phyloP scores from a whole-genome alignment of 1,140 invertebrate species.

The Formica exsecta region DNA sequence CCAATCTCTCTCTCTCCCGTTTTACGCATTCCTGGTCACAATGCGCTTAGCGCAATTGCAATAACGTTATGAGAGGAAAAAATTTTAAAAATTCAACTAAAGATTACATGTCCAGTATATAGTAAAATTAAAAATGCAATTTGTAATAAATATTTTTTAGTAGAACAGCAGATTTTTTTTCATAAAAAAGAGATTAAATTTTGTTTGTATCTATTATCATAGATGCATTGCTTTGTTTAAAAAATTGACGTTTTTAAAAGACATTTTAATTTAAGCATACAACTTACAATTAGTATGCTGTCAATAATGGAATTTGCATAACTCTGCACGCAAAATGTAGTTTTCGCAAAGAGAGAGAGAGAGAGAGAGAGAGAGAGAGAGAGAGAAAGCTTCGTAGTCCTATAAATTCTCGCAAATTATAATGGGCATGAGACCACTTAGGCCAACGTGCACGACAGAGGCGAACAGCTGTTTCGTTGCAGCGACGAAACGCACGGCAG shows the following conservation, averaged over 20 bases:
- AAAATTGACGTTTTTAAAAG: not conserved
- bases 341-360: too few species aligned
- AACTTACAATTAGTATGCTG: not conserved
- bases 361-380: too few species aligned
- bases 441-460: slow-evolving; percentile 26
- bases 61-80: not conserved
- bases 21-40: slow-evolving; percentile 62
- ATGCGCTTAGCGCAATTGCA: slow-evolving; percentile 49
- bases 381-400: not conserved
- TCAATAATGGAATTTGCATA: slow-evolving; percentile 7
- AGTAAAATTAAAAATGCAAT: too few species aligned
- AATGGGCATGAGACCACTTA: slow-evolving; percentile 56
- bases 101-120: not conserved
- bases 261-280: too few species aligned
- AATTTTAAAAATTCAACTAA: not conserved
- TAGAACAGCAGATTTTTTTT: too few species aligned
- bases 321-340: not conserved
- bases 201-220: not conserved
- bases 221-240: not conserved
- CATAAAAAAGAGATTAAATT: not conserved
- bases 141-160: too few species aligned
- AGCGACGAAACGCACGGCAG: slow-evolving; percentile 55
- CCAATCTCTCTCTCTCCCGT: slow-evolving; percentile 46
- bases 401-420: slow-evolving; percentile 55
- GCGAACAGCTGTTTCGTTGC: slow-evolving; percentile 63